These are phyloP conservation scores for Mythimna vitellina DNA, from an alignment of 2,888 invertebrate genomes.

Conservation along the genomic window DNA sequence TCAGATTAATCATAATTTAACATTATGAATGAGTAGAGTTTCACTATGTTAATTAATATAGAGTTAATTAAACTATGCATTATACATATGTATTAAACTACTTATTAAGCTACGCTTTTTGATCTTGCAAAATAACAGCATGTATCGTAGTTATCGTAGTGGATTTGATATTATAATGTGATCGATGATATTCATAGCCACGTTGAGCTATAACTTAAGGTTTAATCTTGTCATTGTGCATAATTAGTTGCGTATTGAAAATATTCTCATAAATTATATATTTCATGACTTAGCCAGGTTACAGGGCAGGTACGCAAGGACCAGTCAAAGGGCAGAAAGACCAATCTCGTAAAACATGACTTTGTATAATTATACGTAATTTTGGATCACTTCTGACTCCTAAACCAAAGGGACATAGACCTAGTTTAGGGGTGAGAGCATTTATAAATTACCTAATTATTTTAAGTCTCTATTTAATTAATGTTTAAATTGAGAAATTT, in stretches of 20 bases:
- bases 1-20: slow-evolving; percentile 46
- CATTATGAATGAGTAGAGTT: slow-evolving; percentile 40
- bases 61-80: slow-evolving; percentile 20
- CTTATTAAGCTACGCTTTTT: slow-evolving; percentile 27
- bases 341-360: background rate
- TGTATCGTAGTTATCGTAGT: background rate
- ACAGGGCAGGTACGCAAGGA: slow-evolving; percentile 21
- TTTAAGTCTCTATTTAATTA: no score
- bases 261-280: slow-evolving; percentile 31
- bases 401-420: no score
- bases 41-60: slow-evolving; percentile 24
- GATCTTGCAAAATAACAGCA: slow-evolving; percentile 10
- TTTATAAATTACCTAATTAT: no score
- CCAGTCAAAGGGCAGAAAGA: slow-evolving; percentile 6
- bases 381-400: background rate
- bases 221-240: slow-evolving; percentile 33
- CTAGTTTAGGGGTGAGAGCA: no score
- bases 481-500: no score
- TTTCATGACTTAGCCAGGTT: slow-evolving; percentile 20
- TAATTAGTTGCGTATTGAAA: slow-evolving; percentile 29
- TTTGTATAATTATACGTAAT: background rate
- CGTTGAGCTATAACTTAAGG: slow-evolving; percentile 34
- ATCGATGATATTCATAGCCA: slow-evolving; percentile 42
- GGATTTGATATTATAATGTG: slow-evolving; percentile 6
- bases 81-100: slow-evolving; percentile 1